phyloP scores from a whole-genome alignment of 1,140 invertebrate genomes.

The Leptopilina boulardi region DNA sequence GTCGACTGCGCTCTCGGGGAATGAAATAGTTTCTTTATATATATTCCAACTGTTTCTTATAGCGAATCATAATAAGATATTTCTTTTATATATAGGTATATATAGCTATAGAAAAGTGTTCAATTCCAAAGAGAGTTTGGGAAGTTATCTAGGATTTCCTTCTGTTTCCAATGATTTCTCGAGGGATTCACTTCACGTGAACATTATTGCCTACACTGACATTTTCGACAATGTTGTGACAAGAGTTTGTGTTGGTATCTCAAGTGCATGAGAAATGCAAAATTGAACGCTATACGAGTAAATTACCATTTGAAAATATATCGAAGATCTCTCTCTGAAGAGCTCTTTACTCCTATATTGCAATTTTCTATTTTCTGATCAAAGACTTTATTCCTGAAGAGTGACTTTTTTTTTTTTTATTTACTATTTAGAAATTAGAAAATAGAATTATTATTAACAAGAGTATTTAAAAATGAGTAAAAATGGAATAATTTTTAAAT shows the following conservation, averaged over 20 bases:
- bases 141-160: slow-evolving; percentile 4
- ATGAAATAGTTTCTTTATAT: too few relatives aligned
- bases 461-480: too few relatives aligned
- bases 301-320: not conserved
- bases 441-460: too few relatives aligned
- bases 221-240: not conserved
- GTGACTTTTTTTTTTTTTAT: too few relatives aligned
- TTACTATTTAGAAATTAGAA: too few relatives aligned
- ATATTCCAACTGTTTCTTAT: not conserved
- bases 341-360: not conserved
- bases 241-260: not conserved
- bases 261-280: not conserved
- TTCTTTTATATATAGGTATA: too few relatives aligned
- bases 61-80: not conserved
- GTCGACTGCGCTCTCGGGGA: too few relatives aligned
- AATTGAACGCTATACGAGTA: not conserved
- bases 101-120: not conserved
- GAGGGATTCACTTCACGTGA: not conserved
- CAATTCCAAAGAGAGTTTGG: not conserved
- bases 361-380: not conserved
- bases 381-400: too few relatives aligned
- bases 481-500: slow-evolving; percentile 1
- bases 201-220: not conserved
- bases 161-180: slow-evolving; percentile 8
- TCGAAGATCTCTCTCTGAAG: not conserved